Conservation (phyloP, 2,888 invertebrate genomes). For the Coenonympha glycerion region DNA sequence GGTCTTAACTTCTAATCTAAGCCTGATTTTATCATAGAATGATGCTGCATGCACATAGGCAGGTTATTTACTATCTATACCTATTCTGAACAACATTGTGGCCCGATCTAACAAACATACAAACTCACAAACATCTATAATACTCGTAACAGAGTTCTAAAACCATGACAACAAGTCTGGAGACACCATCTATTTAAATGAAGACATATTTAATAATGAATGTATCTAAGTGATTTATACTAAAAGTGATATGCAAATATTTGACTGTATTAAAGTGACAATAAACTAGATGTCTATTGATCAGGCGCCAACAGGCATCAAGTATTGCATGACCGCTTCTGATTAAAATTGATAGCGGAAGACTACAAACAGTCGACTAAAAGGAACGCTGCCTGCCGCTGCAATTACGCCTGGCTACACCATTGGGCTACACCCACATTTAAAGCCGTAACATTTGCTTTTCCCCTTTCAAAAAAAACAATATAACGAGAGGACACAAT, state of each 20-base stretch:
- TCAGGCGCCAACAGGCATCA: slow-evolving; percentile 24
- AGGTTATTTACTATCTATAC: too few relatives aligned
- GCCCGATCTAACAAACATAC: too few relatives aligned
- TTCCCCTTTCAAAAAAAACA: neutral
- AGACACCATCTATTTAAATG: too few relatives aligned
- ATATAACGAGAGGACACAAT: too few relatives aligned
- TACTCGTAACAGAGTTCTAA: too few relatives aligned
- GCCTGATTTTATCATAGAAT: too few relatives aligned
- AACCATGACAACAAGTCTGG: neutral
- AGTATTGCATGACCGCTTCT: slow-evolving; percentile 37
- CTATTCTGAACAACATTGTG: too few relatives aligned
- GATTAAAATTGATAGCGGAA: slow-evolving; percentile 63
- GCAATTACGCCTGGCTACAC: slow-evolving; percentile 17
- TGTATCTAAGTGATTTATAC: too few relatives aligned
- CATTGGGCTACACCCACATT: slow-evolving; percentile 22
- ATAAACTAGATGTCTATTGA: slow-evolving; percentile 9
- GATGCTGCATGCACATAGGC: too few relatives aligned
- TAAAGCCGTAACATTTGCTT: slow-evolving; percentile 14
- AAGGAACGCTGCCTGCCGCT: slow-evolving; percentile 15
- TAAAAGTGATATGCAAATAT: neutral
- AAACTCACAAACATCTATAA: too few relatives aligned
- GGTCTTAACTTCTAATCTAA: too few relatives aligned
- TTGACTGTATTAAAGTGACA: neutral
- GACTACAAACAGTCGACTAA: slow-evolving; percentile 24
- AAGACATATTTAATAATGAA: too few relatives aligned